Conservation (phyloP, 2,888 invertebrate genomes). For the Petrolisthes manimaculis region DNA sequence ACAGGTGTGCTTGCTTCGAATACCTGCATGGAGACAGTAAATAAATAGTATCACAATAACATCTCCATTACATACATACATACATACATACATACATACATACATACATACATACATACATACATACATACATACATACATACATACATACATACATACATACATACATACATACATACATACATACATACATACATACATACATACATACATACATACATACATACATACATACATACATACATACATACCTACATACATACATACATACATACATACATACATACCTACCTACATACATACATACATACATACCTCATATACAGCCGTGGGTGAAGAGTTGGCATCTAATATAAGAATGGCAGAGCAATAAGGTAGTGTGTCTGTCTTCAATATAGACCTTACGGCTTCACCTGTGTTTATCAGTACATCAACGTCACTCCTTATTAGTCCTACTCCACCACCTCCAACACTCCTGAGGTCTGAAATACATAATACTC, state of each 20-base stretch:
- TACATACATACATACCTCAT: constrained; percentile 6
- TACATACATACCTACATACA: too few relatives aligned
- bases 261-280: constrained; percentile 12
- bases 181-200: background rate
- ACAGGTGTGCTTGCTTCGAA: too few relatives aligned
- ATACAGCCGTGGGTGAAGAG: background rate
- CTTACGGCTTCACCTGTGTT: background rate
- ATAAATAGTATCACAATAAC: constrained; percentile 1
- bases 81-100: constrained; percentile 5
- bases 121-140: background rate
- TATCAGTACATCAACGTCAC: background rate
- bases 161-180: constrained; percentile 14
- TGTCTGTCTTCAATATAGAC: background rate
- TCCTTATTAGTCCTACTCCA: too few relatives aligned
- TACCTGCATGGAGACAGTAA: too few relatives aligned
- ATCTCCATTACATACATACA: too few relatives aligned
- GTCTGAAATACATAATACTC: too few relatives aligned
- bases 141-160: constrained; percentile 21
- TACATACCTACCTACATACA: constrained; percentile 12
- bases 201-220: constrained; percentile 24
- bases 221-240: constrained; percentile 22
- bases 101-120: constrained; percentile 11
- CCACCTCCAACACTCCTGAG: too few relatives aligned
- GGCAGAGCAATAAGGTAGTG: background rate
- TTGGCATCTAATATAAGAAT: background rate